Base-by-base conservation (phyloP, 2,888 invertebrate species). In the Pachydiplax longipennis region DNA sequence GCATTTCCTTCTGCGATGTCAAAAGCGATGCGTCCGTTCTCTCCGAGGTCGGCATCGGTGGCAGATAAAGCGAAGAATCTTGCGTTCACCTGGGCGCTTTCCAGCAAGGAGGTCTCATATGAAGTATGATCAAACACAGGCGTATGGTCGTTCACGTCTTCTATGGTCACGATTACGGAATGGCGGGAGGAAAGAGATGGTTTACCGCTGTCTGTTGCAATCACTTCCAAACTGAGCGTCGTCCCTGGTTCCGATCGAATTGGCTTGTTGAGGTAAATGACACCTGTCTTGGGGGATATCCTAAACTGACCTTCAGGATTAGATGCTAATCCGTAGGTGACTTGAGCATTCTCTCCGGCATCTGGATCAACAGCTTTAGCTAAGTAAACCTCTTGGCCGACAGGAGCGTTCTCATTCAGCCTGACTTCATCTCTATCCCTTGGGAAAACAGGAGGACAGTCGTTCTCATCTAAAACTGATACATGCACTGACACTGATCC, bases 131-230 rank as follows among this genome's bases (percentile, higher is more conserved):
- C 97, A 94, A 99, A 99, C 3, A 98, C 97, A 15, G 99, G 99
- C 0, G 98, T 98, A 93, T 99, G 98, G 94, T 99, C 98, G 94
- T 99, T 99, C 2, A 99, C 98, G 93, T 99, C 99, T 92, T 96
- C 96, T 91, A 98, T 95, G 37, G 95, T 95, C 80, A 97, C 95
- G 48, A 96, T 95, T 81, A 98, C 95, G 12, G 95, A 95, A 92
- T 97, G 96, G 92, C 96, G 97, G 0, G 97, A 96, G 31, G 97
- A 96, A 90, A 98, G 94, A 13, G 97, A 94, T 13, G 96, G 97
- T 91, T 95, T 95, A 8, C 98, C 98, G 90, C 97, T 96, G 94
- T 98, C 98, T n/a, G 96, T 96, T 31, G 98, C 98, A 87, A 96
- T 97, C 37, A 98, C 96, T 94, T 98, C 98, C 22, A 98, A 94